Percentiles rank a stretch among this genome's conserved stretches.
These are phyloP conservation scores for Patella caerulea DNA, from an alignment of 2,888 invertebrate species.

Conservation along the genomic window DNA sequence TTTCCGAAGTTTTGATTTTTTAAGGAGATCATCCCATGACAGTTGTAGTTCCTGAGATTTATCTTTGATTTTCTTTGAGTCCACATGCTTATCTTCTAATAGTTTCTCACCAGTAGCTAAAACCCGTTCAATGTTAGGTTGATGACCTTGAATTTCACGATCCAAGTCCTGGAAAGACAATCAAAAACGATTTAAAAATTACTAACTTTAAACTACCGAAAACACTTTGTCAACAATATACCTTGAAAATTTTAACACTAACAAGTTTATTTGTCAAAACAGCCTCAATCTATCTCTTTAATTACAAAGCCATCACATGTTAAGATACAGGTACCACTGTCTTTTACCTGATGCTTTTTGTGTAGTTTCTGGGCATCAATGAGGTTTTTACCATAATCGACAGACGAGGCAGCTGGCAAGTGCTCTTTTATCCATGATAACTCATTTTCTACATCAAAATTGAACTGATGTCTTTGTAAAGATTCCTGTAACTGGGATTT, in stretches of 20 bases:
- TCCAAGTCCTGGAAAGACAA: slow-evolving; percentile 80
- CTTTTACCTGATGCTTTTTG: slow-evolving; percentile 85
- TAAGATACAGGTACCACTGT: background rate
- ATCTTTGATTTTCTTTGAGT: slow-evolving; percentile 83
- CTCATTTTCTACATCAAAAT: slow-evolving; percentile 92
- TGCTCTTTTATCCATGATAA: slow-evolving; percentile 96
- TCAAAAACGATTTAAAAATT: too few species aligned
- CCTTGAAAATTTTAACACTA: too few species aligned
- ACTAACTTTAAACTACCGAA: too few species aligned
- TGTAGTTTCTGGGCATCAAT: slow-evolving; percentile 91
- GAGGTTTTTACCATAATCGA: slow-evolving; percentile 83
- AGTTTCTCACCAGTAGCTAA: slow-evolving; percentile 84
- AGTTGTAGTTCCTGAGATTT: slow-evolving; percentile 82
- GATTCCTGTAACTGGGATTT: slow-evolving; percentile 89
- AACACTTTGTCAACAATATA: too few species aligned
- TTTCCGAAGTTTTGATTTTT: slow-evolving; percentile 81
- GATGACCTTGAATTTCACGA: slow-evolving; percentile 89
- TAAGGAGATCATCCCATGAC: slow-evolving; percentile 82
- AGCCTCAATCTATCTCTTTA: too few species aligned
- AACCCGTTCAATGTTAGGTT: slow-evolving; percentile 87
- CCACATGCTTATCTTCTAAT: slow-evolving; percentile 84
- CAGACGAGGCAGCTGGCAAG: slow-evolving; percentile 82
- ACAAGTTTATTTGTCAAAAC: too few species aligned
- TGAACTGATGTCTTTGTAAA: slow-evolving; percentile 90
- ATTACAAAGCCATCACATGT: too few species aligned